Evolutionary conservation across 2,113 vertebrate genomes (phyloP), one percentile per base, ranked within the genome.

Genomic region (Pimephales promelas): DNA sequence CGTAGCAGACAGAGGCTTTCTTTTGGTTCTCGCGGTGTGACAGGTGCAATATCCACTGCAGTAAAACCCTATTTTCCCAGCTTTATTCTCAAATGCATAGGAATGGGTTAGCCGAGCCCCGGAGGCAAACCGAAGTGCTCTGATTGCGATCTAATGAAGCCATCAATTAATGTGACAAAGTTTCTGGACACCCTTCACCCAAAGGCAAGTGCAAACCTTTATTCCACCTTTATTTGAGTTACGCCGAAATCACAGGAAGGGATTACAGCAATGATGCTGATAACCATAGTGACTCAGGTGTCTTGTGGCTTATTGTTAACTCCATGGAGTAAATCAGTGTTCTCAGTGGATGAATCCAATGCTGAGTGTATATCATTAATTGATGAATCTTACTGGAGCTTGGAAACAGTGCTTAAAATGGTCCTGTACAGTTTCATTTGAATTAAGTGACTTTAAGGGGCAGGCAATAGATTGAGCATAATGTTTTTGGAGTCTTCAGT

Each of bases 111-210:
- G 78, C 31, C 59, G 28, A 49, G 75, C 73, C 86, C 85, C 47
- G n/a, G 56, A 78, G 86, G 74, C 71, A 31, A 47, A 75, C 70
- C 72, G 72, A 76, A 86, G 84, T n/a, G 52, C 85, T 84, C 75
- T 81, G 79, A 85, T 83, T 88, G 72, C 70, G 71, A 84, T 68
- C 76, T 86, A 87, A 90, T 89, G 83, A 87, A 86, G 85, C 79
- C 82, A 88, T 90, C 87, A 86, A 83, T 89, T 89, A 89, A 87
- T 83, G 73, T 88, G 83, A 87, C 78, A 87, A 89, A 83, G 82
- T 88, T 87, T 85, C 74, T 82, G 81, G 83, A 89, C 74, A 88
- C 77, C 28, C 84, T 76, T 83, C 77, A 81, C 56, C 85, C 71
- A 75, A 80, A 77, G 87, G 86, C 81, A 57, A 81, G 84, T 56